Percentiles rank a stretch among this genome's conserved stretches.
These are phyloP conservation scores for Hipposideros armiger DNA, from an alignment of 2,113 vertebrate genomes.

Conservation along the genomic window DNA sequence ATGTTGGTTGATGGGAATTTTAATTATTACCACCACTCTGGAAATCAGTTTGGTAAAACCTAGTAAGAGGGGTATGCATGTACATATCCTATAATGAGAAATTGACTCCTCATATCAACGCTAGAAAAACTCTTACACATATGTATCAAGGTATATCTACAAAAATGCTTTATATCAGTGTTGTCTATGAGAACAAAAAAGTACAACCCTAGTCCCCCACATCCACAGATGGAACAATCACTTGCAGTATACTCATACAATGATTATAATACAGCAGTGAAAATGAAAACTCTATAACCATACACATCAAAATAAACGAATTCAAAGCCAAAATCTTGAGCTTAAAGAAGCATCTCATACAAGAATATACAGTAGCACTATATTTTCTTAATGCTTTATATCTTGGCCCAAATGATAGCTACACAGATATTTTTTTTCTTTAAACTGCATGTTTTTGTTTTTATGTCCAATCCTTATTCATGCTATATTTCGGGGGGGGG, in stretches of 20 bases:
- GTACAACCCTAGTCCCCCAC: fast-evolving
- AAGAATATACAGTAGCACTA: background rate
- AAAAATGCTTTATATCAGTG: background rate
- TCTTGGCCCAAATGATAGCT: background rate
- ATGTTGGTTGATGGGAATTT: background rate
- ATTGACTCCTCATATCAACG: background rate
- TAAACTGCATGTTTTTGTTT: background rate
- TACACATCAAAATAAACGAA: background rate
- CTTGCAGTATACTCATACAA: background rate
- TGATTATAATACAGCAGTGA: background rate
- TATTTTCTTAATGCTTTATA: background rate
- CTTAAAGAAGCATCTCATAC: background rate
- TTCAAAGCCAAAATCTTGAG: background rate
- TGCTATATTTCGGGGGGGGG: background rate
- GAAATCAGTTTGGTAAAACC: background rate
- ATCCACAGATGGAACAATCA: background rate
- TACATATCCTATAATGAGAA: background rate
- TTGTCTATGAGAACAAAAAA: background rate
- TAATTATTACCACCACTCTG: background rate
- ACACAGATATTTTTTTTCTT: background rate
- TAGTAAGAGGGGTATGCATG: too few relatives aligned
- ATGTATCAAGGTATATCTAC: background rate
- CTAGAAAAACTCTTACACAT: background rate
- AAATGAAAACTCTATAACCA: background rate
- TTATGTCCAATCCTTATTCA: background rate